These are phyloP conservation scores for Passer domesticus DNA, from an alignment of 2,113 vertebrate genomes.

Conservation along the genomic window DNA sequence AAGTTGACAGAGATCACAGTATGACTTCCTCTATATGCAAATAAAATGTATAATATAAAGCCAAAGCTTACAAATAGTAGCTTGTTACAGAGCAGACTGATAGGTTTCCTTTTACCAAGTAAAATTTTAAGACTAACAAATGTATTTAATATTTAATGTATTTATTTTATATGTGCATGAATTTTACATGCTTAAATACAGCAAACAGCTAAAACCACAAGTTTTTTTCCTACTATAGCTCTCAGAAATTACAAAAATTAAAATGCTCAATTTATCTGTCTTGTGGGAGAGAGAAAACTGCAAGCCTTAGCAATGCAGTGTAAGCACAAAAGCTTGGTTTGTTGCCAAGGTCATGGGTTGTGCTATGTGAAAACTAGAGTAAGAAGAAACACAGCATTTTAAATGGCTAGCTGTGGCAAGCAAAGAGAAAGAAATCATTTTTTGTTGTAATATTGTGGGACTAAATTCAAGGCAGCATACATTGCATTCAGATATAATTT, in stretches of 20 bases:
- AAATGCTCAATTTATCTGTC: neutral
- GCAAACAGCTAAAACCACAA: neutral
- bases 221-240: neutral
- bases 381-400: neutral
- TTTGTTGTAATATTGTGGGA: neutral
- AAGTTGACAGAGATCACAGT: neutral
- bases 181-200: neutral
- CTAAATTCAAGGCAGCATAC: neutral
- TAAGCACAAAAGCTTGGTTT: conserved; percentile 38
- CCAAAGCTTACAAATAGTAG: neutral
- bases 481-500: neutral
- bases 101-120: neutral
- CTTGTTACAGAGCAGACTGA: neutral
- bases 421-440: neutral
- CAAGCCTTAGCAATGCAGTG: neutral
- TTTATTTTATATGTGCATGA: neutral
- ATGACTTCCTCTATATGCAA: neutral
- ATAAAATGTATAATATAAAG: neutral
- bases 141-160: neutral
- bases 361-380: neutral
- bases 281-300: neutral
- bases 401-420: neutral
- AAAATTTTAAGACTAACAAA: neutral
- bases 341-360: neutral
- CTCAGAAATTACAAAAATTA: neutral